Conservation (phyloP, 2,888 invertebrate genomes). For the Apamea anceps region DNA sequence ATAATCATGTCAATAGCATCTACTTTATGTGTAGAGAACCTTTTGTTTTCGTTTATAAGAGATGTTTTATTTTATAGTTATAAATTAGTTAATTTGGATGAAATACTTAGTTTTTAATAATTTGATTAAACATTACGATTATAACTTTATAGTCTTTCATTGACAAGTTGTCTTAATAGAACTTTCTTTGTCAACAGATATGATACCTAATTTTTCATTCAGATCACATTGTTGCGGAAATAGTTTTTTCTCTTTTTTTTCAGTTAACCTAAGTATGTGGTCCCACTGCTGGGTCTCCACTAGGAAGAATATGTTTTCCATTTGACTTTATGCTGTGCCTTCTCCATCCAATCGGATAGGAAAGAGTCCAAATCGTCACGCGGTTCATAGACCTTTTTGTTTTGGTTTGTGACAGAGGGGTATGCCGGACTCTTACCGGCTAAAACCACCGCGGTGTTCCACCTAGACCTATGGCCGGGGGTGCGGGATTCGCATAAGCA, state of each 20-base stretch:
- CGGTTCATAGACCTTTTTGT: too few relatives aligned
- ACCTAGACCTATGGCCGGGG: too few relatives aligned
- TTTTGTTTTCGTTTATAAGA: slow-evolving; percentile 36
- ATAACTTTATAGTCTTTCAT: slow-evolving; percentile 32
- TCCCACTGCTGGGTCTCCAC: too few relatives aligned
- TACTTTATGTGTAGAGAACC: slow-evolving; percentile 14
- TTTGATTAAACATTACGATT: slow-evolving; percentile 34
- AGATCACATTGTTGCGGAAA: not conserved
- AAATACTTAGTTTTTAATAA: slow-evolving; percentile 8
- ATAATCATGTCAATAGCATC: slow-evolving; percentile 3
- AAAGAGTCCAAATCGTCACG: too few relatives aligned
- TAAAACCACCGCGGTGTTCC: too few relatives aligned
- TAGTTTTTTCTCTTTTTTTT: too few relatives aligned
- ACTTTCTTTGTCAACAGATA: not conserved
- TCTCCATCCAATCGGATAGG: not conserved
- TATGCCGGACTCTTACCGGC: too few relatives aligned
- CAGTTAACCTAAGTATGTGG: too few relatives aligned
- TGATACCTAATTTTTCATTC: not conserved
- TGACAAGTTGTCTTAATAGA: not conserved
- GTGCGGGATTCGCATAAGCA: too few relatives aligned
- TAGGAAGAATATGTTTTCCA: not conserved
- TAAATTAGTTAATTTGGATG: not conserved
- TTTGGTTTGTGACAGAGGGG: too few relatives aligned
- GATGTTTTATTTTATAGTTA: slow-evolving; percentile 1
- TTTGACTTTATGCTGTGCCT: not conserved